Percentiles rank a stretch among this genome's conserved stretches.
phyloP scores from a whole-genome alignment of 2,113 vertebrate genomes.

The Pelobates fuscus region DNA sequence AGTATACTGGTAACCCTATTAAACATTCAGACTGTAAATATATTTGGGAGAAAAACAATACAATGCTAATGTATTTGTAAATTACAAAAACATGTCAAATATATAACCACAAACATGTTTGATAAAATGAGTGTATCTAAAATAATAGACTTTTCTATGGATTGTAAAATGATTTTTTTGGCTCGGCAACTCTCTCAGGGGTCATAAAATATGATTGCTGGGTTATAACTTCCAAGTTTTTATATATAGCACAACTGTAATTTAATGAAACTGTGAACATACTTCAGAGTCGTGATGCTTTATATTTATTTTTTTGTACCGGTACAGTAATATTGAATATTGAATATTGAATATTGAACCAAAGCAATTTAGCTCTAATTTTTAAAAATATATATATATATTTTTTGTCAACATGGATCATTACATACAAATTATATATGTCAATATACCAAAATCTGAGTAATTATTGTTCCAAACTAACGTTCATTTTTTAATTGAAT shows the following conservation, averaged over 20 bases:
- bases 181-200: conserved; percentile 1
- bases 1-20: no score
- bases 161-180: conserved; percentile 3
- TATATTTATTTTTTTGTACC: conserved; percentile 5
- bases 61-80: no score
- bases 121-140: background rate
- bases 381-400: background rate
- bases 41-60: no score
- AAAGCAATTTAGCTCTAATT: background rate
- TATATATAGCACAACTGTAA: conserved; percentile 7
- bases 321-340: background rate
- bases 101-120: conserved; percentile 10
- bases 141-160: background rate
- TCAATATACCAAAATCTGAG: background rate
- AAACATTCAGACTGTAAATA: no score
- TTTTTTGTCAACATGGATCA: conserved; percentile 2
- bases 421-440: background rate
- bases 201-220: conserved; percentile 22
- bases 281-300: conserved; percentile 5
- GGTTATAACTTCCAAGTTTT: conserved; percentile 11
- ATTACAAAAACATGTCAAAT: no score
- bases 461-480: background rate
- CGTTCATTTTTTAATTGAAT: no score
- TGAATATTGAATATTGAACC: conserved; percentile 8
- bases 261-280: conserved; percentile 9